Conservation (phyloP, 2,113 vertebrate species). For the Toxotes chatareus region DNA sequence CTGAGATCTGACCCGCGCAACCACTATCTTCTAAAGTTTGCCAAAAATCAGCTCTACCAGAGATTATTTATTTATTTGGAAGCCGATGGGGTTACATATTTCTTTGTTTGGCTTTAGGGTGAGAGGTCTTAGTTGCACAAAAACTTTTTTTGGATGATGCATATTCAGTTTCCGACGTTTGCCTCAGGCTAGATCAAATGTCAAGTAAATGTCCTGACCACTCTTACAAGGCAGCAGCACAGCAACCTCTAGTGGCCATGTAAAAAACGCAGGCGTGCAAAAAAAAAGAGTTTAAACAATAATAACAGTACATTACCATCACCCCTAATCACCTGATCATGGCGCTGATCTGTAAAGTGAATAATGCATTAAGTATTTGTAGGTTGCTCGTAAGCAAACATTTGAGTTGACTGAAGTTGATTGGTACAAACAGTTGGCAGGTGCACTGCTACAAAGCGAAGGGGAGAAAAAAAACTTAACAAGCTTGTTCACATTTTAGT, state of each 20-base stretch:
- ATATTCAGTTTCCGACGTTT: conserved; percentile 7
- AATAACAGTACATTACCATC: neutral
- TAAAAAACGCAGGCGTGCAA: neutral
- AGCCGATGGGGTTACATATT: neutral
- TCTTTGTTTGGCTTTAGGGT: conserved; percentile 16
- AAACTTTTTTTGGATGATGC: conserved; percentile 23
- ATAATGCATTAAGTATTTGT: neutral
- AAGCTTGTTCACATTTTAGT: neutral
- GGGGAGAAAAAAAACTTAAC: neutral
- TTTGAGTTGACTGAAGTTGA: neutral
- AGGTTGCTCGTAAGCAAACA: neutral
- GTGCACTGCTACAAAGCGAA: neutral
- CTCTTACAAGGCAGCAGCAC: neutral
- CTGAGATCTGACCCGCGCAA: conserved; percentile 18
- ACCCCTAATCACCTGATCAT: neutral
- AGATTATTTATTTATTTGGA: conserved; percentile 5
- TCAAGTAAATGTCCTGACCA: conserved; percentile 23
- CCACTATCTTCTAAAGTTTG: conserved; percentile 17
- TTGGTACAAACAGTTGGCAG: neutral
- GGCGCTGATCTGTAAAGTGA: neutral
- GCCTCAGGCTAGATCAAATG: conserved; percentile 29
- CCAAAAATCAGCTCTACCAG: conserved; percentile 9
- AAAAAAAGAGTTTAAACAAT: no score
- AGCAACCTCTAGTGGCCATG: neutral
- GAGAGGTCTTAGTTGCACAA: neutral